Base-by-base conservation (phyloP, 2,888 invertebrate species). In the Mylabris sibirica region DNA sequence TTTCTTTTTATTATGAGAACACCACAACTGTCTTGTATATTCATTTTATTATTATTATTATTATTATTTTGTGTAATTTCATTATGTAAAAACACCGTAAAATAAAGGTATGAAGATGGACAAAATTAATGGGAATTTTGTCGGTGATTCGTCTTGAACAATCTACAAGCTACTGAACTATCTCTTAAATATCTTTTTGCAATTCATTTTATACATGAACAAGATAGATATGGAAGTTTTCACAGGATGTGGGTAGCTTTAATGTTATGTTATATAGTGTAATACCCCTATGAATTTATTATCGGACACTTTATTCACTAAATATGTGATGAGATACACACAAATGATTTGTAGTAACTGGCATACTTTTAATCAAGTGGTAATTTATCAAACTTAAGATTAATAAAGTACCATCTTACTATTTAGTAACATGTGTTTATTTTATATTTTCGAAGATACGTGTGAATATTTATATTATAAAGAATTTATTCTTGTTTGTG, bases 71-170 rank as follows among this genome's bases (percentile, higher is more conserved):
- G 11, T 17, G 3, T 3, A 22, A 53, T 44, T 49, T 8, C n/a
- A 20, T 49, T 49, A 20, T 57, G 24, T 57, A 12, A 14, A 44
- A 24, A 57, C 24, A 24, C 22, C 11, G 49, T 64, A 60, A 64
- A 67, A 67, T 67, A 67, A 64, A 60, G 65, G 8, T 30, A 60
- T 64, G 53, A 38, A 61, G 11, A 22, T 63, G 59, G 57, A 62
- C 68, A 68, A 68, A 65, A 68, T 68, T 68, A 68, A 68, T 68
- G 65, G 63, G 53, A 49, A 65, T 65, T 68, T 65, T 59, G 62
- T 63, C 59, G 59, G 62, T 68, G 30, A 65, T 68, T 68, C 65
- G 49, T 68, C 65, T 68, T 44, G 12, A 17, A 59, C 57, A 64
- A 64, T 64, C 20, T 53, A 60, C 65, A 38, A 57, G 68, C 65